Percentiles rank a stretch among this genome's conserved stretches.
These are phyloP conservation scores for Corythornis vintsioides DNA, from an alignment of 2,113 vertebrate genomes.

Conservation along the genomic window DNA sequence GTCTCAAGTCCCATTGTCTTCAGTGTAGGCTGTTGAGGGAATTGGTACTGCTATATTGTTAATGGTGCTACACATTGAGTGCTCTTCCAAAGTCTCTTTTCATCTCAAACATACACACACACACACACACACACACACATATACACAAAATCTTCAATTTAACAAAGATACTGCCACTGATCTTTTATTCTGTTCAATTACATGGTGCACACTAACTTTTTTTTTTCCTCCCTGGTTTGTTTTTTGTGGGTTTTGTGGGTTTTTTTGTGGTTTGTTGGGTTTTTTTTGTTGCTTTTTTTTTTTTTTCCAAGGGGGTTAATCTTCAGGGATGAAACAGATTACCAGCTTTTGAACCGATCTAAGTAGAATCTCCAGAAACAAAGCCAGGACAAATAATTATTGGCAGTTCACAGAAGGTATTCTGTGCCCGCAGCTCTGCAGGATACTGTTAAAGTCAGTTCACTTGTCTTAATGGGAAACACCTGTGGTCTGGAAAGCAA, in stretches of 20 bases:
- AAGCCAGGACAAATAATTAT: conserved; percentile 83
- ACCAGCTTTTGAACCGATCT: conserved; percentile 80
- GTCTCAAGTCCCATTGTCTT: neutral
- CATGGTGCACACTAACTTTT: conserved; percentile 34
- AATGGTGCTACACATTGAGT: conserved; percentile 27
- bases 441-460: conserved; percentile 74
- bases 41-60: conserved; percentile 50
- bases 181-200: conserved; percentile 75
- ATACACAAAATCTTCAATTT: conserved; percentile 59
- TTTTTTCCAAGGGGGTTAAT: conserved; percentile 68
- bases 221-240: neutral
- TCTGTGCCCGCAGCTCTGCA: conserved; percentile 72
- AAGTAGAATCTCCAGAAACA: conserved; percentile 79
- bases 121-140: too few species aligned
- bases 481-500: conserved; percentile 72
- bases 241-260: too few species aligned
- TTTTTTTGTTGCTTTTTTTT: neutral
- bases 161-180: conserved; percentile 59
- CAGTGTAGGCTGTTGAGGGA: neutral
- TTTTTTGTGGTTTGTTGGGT: too few species aligned
- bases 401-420: conserved; percentile 76
- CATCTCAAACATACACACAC: neutral
- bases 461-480: conserved; percentile 77
- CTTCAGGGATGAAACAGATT: conserved; percentile 81
- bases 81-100: conserved; percentile 60